Evolutionary conservation across 2,888 invertebrate genomes (phyloP), one percentile per base, ranked within the genome.

Genomic region (Eupeodes latifasciatus): DNA sequence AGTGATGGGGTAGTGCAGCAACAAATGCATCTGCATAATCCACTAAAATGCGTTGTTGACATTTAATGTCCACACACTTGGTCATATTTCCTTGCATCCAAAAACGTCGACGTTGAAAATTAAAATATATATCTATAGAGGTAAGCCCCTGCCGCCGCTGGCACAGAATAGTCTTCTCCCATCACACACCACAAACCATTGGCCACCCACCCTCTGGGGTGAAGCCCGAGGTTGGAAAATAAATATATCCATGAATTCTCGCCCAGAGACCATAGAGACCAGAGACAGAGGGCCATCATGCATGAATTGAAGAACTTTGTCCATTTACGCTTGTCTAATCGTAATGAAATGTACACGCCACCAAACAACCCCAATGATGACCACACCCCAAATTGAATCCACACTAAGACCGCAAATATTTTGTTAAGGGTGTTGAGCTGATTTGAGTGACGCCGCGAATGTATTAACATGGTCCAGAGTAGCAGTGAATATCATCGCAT

Each of bases 351-450:
- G 81, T 81, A 88, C 72, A 77, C 72, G 66, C 80, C 87, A 77
- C 80, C 72, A 84, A 77, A 62, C 80, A 74, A 53, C 77, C 69
- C 76, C 81, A 57, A 40, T 16, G 55, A 53, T 55, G 78, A 75
- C 81, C 81, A 81, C 81, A 85, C 88, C 88, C 88, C 81, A 81
- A 88, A 88, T 88, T 85, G 85, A 85, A 88, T 88, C 81, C 88
- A 62, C 85, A 85, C 67, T 84, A 44, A 36, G 81, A 61, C 88
- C 88, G 64, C 88, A 88, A 88, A 84, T 85, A 88, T 88, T 85
- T 88, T 85, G 88, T 88, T 85, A 81, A 85, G 85, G 77, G 78
- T 75, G 85, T 78, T 81, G 85, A 88, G 85, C 88, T 85, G 88
- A 85, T 85, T 88, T 85, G 78, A 85, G 74, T 88, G 81, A 85